Conservation (phyloP, 2,888 invertebrate species). For the Lasioglossum leucozonium region DNA sequence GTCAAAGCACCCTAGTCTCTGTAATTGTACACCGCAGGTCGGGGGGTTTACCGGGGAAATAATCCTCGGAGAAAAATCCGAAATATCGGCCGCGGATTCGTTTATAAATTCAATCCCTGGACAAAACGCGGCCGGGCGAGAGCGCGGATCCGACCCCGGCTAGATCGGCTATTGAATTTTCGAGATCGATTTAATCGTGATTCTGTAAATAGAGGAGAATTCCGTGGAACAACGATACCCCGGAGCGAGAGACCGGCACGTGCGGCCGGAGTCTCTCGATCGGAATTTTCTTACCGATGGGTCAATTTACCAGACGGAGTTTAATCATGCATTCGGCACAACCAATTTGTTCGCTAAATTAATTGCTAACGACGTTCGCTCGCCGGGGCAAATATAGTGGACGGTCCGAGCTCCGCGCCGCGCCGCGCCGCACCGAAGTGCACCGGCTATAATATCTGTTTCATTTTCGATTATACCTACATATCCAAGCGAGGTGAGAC, state of each 20-base stretch:
- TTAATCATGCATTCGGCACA: conserved; percentile 53
- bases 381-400: conserved; percentile 35
- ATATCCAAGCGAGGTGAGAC: conserved; percentile 2
- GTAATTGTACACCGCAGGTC: conserved; percentile 36
- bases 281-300: conserved; percentile 41
- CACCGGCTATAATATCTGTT: conserved; percentile 59
- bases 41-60: not conserved
- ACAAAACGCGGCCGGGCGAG: not conserved
- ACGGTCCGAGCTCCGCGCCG: not conserved
- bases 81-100: conserved; percentile 36
- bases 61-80: conserved; percentile 45
- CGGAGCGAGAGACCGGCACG: conserved; percentile 7
- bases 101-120: conserved; percentile 24
- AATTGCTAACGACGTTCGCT: conserved; percentile 54
- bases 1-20: conserved; percentile 40
- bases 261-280: not conserved
- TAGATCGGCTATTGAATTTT: conserved; percentile 41
- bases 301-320: conserved; percentile 34
- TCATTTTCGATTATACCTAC: conserved; percentile 61
- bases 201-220: conserved; percentile 36
- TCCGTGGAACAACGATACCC: conserved; percentile 26
- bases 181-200: conserved; percentile 46
- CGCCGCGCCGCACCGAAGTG: conserved; percentile 7
- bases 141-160: not conserved
- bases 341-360: conserved; percentile 58